Percentiles rank a stretch among this genome's conserved stretches.
These are phyloP conservation scores for Archilochus colubris DNA, from an alignment of 2,113 vertebrate species.

Conservation along the genomic window DNA sequence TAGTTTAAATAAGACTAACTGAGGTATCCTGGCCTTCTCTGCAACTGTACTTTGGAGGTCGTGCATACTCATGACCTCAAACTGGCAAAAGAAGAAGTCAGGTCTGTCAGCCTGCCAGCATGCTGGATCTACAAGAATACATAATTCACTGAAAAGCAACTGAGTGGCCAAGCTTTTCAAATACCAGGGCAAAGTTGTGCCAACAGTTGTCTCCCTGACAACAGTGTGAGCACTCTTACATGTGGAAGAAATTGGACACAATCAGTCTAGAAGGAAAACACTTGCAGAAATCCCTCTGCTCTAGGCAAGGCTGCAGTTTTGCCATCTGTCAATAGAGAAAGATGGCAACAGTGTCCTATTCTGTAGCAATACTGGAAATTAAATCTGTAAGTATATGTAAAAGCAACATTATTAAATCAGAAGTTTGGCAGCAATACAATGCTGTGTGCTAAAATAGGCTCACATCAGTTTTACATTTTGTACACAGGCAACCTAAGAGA, in stretches of 20 bases:
- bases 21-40: not conserved
- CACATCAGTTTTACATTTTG: not conserved
- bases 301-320: not conserved
- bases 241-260: not conserved
- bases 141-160: not conserved
- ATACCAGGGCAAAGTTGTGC: slow-evolving; percentile 39
- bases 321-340: not conserved
- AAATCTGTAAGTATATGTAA: not conserved
- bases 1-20: not conserved
- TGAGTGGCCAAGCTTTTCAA: not conserved
- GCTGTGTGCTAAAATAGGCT: not conserved
- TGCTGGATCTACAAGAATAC: slow-evolving; percentile 19
- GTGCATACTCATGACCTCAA: not conserved
- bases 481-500: not conserved
- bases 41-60: not conserved
- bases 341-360: not conserved
- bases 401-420: not conserved
- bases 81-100: not conserved
- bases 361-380: not conserved
- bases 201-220: slow-evolving; percentile 41
- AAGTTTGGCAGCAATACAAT: not conserved
- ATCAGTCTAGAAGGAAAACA: not conserved
- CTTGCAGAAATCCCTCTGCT: not conserved
- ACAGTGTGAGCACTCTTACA: not conserved
- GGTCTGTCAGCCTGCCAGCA: not conserved